A percentile compares a stretch with the other conserved stretches of the same genome.
These are phyloP conservation scores for Drosophila gaucha DNA, from an alignment of 2,888 invertebrate species.

Conservation along the genomic window DNA sequence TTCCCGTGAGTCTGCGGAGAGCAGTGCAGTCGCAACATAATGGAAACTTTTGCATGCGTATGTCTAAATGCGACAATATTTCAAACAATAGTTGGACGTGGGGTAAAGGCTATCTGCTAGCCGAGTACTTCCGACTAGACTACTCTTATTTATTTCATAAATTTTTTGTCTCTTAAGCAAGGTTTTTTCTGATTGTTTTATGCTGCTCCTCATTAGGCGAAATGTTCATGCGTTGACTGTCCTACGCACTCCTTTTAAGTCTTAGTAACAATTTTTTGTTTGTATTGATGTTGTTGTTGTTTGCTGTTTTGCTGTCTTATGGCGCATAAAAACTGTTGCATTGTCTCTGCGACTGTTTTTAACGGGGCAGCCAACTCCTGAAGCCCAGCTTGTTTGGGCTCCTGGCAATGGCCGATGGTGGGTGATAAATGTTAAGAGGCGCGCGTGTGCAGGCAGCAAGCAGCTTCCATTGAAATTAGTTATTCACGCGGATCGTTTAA, in stretches of 20 bases:
- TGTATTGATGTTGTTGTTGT: constrained; percentile 13
- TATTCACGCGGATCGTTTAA: constrained; percentile 84
- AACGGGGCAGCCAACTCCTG: constrained; percentile 12
- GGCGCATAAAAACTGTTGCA: constrained; percentile 58
- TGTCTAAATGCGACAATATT: too few relatives aligned
- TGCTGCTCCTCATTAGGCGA: constrained; percentile 61
- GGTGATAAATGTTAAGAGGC: constrained; percentile 80
- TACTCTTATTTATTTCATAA: constrained; percentile 7
- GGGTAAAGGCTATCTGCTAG: not conserved
- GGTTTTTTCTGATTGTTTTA: constrained; percentile 15
- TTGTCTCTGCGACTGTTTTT: constrained; percentile 40
- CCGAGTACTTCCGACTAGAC: not conserved
- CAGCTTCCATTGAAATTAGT: constrained; percentile 84
- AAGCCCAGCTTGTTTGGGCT: constrained; percentile 26
- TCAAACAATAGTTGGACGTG: too few relatives aligned
- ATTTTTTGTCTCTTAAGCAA: constrained; percentile 2
- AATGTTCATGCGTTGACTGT: constrained; percentile 61
- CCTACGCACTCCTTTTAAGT: constrained; percentile 75
- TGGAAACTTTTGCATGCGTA: too few relatives aligned
- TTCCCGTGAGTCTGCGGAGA: too few relatives aligned
- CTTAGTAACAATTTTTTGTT: constrained; percentile 34
- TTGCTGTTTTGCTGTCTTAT: constrained; percentile 16
- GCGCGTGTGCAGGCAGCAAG: constrained; percentile 60
- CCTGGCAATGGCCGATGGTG: constrained; percentile 71
- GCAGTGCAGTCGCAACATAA: too few relatives aligned